Evolutionary conservation across 2,797 vertebrate species (phyloP).

Genomic region (Threskiornis aethiopicus): DNA sequence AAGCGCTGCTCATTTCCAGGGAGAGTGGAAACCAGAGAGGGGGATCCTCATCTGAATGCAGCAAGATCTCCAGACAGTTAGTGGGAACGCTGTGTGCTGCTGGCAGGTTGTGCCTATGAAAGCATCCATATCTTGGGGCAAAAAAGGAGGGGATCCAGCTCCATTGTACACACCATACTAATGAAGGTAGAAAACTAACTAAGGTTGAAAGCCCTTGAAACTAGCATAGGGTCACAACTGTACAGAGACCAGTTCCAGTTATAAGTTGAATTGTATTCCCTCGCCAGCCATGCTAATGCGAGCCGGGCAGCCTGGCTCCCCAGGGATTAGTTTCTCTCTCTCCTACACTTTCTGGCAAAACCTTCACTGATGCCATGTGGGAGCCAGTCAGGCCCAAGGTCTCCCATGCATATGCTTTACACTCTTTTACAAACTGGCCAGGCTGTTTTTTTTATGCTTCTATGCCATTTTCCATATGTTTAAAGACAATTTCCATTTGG

Average conservation of each 20-base stretch:
- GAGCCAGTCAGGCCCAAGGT: neutral
- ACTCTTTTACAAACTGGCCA: neutral
- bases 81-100: neutral
- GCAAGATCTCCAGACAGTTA: neutral
- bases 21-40: neutral
- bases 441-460: neutral
- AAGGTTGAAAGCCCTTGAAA: neutral
- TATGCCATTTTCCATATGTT: neutral
- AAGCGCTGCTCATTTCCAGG: neutral
- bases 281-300: fast-evolving
- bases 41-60: neutral
- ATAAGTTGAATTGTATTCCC: neutral
- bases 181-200: neutral
- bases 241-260: neutral
- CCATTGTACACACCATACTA: neutral
- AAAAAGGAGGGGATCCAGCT: neutral
- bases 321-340: neutral
- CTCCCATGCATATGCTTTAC: neutral
- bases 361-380: neutral
- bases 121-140: neutral
- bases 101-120: neutral
- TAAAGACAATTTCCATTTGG: neutral
- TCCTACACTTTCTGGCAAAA: neutral
- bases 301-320: neutral
- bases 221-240: neutral